Base-by-base conservation (phyloP, 2,888 invertebrate genomes). In the Lithodes maja region DNA sequence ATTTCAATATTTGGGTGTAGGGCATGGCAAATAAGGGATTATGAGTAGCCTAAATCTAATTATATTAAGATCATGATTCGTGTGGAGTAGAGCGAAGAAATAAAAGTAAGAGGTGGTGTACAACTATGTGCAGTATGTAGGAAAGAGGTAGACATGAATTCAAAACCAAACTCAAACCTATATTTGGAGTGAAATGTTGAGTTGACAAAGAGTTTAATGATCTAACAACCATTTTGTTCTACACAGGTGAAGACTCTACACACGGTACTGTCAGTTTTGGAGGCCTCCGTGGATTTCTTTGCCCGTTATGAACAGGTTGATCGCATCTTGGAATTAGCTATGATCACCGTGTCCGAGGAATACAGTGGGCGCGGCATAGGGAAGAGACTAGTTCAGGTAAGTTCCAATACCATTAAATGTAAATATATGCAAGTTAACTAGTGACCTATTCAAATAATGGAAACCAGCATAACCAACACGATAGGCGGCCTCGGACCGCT, bases 211-310 rank as follows among this genome's bases (percentile, higher is more conserved):
- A 33, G 33, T 33, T 33, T 33, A 33, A 33, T 33, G 33, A 33
- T 33, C 33, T 33, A 33, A 33, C 33, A 33, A 33, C 33, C 33
- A 33, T 33, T n/a, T 81, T 50, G 7, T 50, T 50, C 50, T 53
- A 2, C n/a, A n/a, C 89, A 91, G 91, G 91, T 91, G 85, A 91
- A 85, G 80, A 91, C 91, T 3, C 83, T 91, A 5, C 91, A 91
- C 74, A 91, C 86, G 7, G 90, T 91, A 15, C 83, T 91, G 2
- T 91, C 91, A 2, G 89, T 85, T 15, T 69, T 91, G 49, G 91
- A 91, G 33, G 87, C 85, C 0, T 85, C 91, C 15, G 90, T 91
- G 68, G 89, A 91, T 77, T 88, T 90, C 54, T 91, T 90, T 52
- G 75, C 85, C 3, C 83, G 87, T 15, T 91, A 90, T 53, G 80